A percentile compares a stretch with the other conserved stretches of the same genome.
These are phyloP conservation scores for Diarsia dahlii DNA, from an alignment of 2,888 invertebrate genomes.

Conservation along the genomic window DNA sequence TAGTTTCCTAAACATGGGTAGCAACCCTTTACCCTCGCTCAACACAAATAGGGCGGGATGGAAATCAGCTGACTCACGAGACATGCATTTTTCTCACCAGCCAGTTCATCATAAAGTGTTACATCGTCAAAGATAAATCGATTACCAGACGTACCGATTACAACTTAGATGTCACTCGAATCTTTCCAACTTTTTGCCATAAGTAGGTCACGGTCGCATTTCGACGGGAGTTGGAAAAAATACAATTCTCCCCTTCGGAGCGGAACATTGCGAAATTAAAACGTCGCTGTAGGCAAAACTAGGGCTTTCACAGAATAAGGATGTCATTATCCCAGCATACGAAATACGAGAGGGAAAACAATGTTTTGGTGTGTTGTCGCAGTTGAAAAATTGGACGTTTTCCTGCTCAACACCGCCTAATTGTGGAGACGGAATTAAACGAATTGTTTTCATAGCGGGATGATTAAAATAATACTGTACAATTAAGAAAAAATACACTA, in stretches of 20 bases:
- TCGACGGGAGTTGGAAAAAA: slow-evolving; percentile 72
- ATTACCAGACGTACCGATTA: slow-evolving; percentile 44
- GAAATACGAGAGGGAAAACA: slow-evolving; percentile 63
- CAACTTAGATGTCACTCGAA: slow-evolving; percentile 55
- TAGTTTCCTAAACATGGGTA: slow-evolving; percentile 6
- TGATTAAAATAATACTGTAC: slow-evolving; percentile 50
- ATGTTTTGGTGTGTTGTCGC: slow-evolving; percentile 56
- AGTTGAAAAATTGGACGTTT: slow-evolving; percentile 64
- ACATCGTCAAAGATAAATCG: slow-evolving; percentile 39
- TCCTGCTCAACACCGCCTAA: slow-evolving; percentile 57
- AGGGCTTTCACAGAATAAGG: slow-evolving; percentile 73
- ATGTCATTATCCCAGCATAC: slow-evolving; percentile 74
- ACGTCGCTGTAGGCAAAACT: slow-evolving; percentile 79
- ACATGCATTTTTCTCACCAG: slow-evolving; percentile 27
- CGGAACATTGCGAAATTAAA: slow-evolving; percentile 76
- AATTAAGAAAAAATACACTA: slow-evolving; percentile 40
- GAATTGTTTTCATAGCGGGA: slow-evolving; percentile 56
- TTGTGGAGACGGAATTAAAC: slow-evolving; percentile 59
- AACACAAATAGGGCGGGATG: slow-evolving; percentile 19
- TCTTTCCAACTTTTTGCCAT: slow-evolving; percentile 55
- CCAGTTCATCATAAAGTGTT: slow-evolving; percentile 30
- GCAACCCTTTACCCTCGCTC: slow-evolving; percentile 19
- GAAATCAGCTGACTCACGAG: slow-evolving; percentile 45
- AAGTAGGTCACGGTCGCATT: slow-evolving; percentile 81
- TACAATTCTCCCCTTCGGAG: slow-evolving; percentile 68